phyloP scores from a whole-genome alignment of 92 coral and sea anemone genomes.

The Parazoanthus darwini region DNA sequence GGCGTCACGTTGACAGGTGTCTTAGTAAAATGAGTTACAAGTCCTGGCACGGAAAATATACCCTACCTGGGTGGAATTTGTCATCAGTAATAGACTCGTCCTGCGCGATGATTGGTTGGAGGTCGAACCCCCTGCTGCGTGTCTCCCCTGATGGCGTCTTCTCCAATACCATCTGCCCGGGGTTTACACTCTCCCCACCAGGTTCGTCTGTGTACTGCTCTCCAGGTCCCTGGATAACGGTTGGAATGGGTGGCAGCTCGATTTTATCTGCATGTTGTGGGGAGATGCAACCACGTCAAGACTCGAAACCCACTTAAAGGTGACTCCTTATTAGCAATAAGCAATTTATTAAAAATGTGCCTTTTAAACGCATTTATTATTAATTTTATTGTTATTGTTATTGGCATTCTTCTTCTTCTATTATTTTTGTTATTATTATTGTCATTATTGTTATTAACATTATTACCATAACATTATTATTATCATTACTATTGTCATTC shows the following conservation, averaged over 20 bases:
- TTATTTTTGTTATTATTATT: too few species aligned
- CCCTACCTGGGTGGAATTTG: conserved; percentile 14
- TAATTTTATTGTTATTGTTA: too few species aligned
- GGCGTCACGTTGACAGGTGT: too few species aligned
- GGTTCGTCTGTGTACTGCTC: conserved; percentile 37
- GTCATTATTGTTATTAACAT: too few species aligned
- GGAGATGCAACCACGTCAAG: not conserved
- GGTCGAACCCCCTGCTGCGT: conserved; percentile 70
- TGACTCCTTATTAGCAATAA: not conserved
- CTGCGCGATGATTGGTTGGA: conserved; percentile 71
- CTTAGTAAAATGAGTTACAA: not conserved
- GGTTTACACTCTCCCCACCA: not conserved
- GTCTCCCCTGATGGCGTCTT: conserved; percentile 72
- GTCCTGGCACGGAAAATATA: too few species aligned
- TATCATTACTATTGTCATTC: too few species aligned
- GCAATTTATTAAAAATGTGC: too few species aligned
- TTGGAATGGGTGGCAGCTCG: conserved; percentile 24
- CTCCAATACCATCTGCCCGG: conserved; percentile 67
- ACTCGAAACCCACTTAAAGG: not conserved
- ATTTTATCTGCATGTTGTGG: not conserved
- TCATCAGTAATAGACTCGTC: conserved; percentile 40
- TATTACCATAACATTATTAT: too few species aligned
- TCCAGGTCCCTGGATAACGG: conserved; percentile 3
- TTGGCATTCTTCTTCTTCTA: too few species aligned
- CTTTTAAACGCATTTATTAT: too few species aligned